These are phyloP conservation scores for Barbus barbus DNA, from an alignment of 2,113 vertebrate species.

Conservation along the genomic window DNA sequence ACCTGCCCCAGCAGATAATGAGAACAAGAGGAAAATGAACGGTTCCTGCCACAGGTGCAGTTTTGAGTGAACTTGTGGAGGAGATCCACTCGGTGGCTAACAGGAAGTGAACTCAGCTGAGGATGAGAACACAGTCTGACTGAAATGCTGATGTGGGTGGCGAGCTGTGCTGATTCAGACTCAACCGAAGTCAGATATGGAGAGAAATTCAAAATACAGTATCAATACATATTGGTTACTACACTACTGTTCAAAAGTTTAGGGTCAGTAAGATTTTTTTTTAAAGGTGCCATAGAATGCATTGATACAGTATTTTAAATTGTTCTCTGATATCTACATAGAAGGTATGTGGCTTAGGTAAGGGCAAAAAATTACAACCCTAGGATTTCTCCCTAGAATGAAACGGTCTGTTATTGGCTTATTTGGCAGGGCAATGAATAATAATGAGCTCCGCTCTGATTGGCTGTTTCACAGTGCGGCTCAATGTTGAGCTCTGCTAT, in stretches of 20 bases:
- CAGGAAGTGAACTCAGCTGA: not conserved
- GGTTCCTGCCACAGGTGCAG: not conserved
- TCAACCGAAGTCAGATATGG: not conserved
- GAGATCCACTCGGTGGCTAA: not conserved
- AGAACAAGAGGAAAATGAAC: not conserved
- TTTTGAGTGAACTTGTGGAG: not conserved
- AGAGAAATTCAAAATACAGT: not conserved
- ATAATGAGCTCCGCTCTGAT: too few relatives aligned
- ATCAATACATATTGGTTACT: not conserved
- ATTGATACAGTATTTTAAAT: too few relatives aligned
- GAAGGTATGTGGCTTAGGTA: too few relatives aligned
- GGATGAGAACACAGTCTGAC: constrained; percentile 18
- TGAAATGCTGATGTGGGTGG: constrained; percentile 23
- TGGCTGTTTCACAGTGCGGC: too few relatives aligned
- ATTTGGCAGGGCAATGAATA: too few relatives aligned
- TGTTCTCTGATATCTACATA: too few relatives aligned
- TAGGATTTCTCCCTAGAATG: too few relatives aligned
- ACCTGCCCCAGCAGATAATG: not conserved
- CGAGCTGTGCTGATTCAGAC: constrained; percentile 16
- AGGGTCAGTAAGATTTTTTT: not conserved
- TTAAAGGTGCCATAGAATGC: too few relatives aligned
- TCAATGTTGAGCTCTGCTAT: too few relatives aligned
- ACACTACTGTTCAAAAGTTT: not conserved
- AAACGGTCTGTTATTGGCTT: too few relatives aligned
- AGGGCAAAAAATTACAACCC: too few relatives aligned